Base-by-base conservation (phyloP, 2,888 invertebrate genomes). In the Agrochola circellaris region DNA sequence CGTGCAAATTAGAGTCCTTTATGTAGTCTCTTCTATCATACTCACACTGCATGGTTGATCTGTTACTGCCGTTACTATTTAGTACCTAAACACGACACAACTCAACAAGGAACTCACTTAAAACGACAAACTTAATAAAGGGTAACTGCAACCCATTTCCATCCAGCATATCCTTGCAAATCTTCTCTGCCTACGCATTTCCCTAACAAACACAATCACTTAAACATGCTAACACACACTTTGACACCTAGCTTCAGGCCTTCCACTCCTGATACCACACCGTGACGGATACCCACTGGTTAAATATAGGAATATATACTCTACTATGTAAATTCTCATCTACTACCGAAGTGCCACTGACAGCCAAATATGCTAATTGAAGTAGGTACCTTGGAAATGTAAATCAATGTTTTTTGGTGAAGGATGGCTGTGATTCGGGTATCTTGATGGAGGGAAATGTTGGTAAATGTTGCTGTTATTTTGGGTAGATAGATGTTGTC, bases 351-450 rank as follows among this genome's bases (percentile, higher is more conserved):
- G 75, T 80, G 78, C 70, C 34, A 69, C 54, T 15, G 66, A 66
- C 76, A 76, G 48, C 58, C 69, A 74, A 81, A 79, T 87, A 89
- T 89, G 89, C 71, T 77, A 89, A 89, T 89, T 73, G 71, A 69
- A 81, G 79, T 58, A 81, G 17, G 48, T 78, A 74, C 82, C 75
- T 83, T 83, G 88, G 67, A 80, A 73, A 88, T 88, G 86, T 79
- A 89, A 85, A 89, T 87, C 83, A 71, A 84, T 87, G 89, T 84
- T 88, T 87, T 87, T 84, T 75, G 82, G 58, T 58, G n/a, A 45
- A 51, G 60, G 30, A 51, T 71, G 38, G 34, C 17, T 65, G 26
- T 70, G 62, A 72, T 74, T 69, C 23, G 30, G 23, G 54, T 58
- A 58, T 61, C 65, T 86, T 75, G 64, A 61, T 73, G 56, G 45